phyloP scores from a whole-genome alignment of 2,113 vertebrate species.

The Acrocephalus kingi region DNA sequence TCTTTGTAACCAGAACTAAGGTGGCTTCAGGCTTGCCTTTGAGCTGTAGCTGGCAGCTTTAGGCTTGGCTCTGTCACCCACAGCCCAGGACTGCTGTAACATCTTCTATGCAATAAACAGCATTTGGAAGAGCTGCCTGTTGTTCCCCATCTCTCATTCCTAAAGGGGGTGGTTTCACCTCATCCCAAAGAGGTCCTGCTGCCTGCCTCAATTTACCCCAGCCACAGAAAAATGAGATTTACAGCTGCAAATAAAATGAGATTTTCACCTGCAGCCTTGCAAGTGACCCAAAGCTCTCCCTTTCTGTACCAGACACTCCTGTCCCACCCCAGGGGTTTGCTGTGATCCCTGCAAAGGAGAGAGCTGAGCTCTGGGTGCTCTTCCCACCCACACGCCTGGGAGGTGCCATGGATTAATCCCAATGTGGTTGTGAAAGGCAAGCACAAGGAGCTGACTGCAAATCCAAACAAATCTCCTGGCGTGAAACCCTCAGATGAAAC shows the following conservation, averaged over 20 bases:
- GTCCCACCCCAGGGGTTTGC: not conserved
- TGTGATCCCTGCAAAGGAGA: not conserved
- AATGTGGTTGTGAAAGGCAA: accelerated
- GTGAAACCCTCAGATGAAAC: not conserved
- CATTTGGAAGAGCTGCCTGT: too few species aligned
- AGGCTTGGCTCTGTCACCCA: too few species aligned
- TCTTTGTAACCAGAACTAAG: too few species aligned
- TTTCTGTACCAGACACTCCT: not conserved
- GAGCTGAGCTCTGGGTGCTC: not conserved
- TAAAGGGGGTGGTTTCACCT: not conserved
- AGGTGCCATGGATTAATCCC: not conserved
- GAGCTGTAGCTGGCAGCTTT: too few species aligned
- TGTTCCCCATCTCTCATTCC: too few species aligned
- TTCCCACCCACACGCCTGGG: not conserved
- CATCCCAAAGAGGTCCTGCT: not conserved
- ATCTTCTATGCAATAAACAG: too few species aligned
- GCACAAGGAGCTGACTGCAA: not conserved
- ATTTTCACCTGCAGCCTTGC: not conserved
- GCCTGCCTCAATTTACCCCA: not conserved
- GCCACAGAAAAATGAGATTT: not conserved
- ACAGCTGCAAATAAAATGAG: too few species aligned
- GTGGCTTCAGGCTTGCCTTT: too few species aligned
- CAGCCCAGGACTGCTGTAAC: too few species aligned
- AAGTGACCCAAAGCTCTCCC: not conserved
- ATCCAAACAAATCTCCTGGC: not conserved